phyloP scores from a whole-genome alignment of 2,113 vertebrate species.

The Aplodontia rufa region DNA sequence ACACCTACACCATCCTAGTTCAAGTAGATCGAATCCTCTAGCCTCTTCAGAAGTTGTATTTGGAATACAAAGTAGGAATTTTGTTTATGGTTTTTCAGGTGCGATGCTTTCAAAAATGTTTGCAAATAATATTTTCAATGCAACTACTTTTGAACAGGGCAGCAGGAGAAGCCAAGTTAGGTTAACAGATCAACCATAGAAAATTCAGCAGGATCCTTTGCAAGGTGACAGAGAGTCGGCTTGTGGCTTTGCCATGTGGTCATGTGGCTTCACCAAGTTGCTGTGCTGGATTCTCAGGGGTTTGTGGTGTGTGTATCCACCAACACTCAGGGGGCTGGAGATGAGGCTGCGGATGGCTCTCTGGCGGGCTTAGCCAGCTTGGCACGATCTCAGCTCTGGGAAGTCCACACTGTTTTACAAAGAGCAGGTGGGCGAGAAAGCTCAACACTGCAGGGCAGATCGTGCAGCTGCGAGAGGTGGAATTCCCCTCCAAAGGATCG shows the following conservation, averaged over 20 bases:
- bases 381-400: constrained; percentile 71
- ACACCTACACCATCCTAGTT: constrained; percentile 34
- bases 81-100: constrained; percentile 67
- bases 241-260: constrained; percentile 44
- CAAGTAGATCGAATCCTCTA: constrained; percentile 70
- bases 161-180: constrained; percentile 59
- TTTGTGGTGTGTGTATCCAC: background rate
- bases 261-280: background rate
- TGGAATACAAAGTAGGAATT: constrained; percentile 76
- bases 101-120: constrained; percentile 77
- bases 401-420: constrained; percentile 72
- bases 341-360: background rate
- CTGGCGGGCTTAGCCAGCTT: constrained; percentile 1
- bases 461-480: constrained; percentile 86
- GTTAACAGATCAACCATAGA: constrained; percentile 75
- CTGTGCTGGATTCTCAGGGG: background rate
- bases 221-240: constrained; percentile 59
- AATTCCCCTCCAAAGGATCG: constrained; percentile 90
- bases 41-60: constrained; percentile 76
- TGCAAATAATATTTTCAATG: constrained; percentile 68
- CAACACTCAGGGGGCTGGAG: background rate
- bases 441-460: constrained; percentile 85
- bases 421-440: constrained; percentile 82
- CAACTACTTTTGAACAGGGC: constrained; percentile 71
- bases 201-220: constrained; percentile 49